phyloP scores from a whole-genome alignment of 2,888 invertebrate genomes.

The Athalia rosae region DNA sequence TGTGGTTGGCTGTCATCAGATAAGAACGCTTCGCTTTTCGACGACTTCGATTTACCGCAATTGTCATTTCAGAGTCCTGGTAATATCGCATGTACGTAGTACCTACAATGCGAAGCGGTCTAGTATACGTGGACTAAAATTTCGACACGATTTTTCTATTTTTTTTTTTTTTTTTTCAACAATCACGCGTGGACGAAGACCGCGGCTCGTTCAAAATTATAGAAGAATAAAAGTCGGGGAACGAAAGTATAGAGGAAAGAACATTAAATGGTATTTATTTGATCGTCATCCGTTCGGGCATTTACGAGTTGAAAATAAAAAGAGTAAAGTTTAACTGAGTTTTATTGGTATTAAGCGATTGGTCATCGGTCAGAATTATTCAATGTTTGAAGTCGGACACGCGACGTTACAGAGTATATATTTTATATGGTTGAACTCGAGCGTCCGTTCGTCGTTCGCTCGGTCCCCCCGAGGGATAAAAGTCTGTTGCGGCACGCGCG shows the following conservation, averaged over 20 bases:
- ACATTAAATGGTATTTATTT: no score
- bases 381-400: neutral
- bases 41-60: slow-evolving; percentile 41
- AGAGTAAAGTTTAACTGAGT: slow-evolving; percentile 20
- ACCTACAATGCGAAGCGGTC: no score
- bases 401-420: no score
- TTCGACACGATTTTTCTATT: no score
- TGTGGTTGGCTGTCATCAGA: slow-evolving; percentile 45
- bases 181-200: no score
- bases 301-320: neutral
- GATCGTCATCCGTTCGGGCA: neutral
- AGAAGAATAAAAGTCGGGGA: no score
- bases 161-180: no score
- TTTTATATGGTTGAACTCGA: no score
- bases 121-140: no score
- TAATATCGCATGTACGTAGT: neutral
- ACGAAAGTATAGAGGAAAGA: no score
- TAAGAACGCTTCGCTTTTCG: slow-evolving; percentile 27
- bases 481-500: slow-evolving; percentile 20
- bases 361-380: slow-evolving; percentile 28
- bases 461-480: slow-evolving; percentile 22
- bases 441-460: no score
- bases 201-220: no score
- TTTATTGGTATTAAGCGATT: slow-evolving; percentile 31
- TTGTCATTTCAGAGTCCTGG: slow-evolving; percentile 24